Evolutionary conservation across 2,797 vertebrate genomes (phyloP).

Genomic region (Sebastiscus albofasciatus): DNA sequence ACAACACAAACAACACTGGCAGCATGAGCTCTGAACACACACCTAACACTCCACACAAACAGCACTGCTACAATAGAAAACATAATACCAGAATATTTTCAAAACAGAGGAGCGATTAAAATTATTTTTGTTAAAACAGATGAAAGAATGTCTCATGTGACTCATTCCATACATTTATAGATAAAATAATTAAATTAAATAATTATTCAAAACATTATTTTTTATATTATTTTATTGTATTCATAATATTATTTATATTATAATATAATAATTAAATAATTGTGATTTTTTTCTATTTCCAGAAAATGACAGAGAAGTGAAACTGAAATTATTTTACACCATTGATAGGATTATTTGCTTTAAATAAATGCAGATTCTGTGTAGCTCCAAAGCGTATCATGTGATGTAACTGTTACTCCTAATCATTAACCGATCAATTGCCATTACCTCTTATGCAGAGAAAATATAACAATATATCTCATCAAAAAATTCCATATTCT

Average conservation of each 20-base stretch:
- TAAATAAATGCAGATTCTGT: background rate
- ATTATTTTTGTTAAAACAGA: background rate
- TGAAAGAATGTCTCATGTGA: background rate
- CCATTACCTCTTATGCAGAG: background rate
- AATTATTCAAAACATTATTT: too few relatives aligned
- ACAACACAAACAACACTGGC: conserved; percentile 3
- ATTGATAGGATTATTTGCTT: background rate
- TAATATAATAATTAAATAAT: background rate
- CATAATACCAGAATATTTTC: background rate
- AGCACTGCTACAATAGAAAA: background rate
- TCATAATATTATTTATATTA: too few relatives aligned
- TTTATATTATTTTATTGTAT: too few relatives aligned
- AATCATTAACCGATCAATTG: background rate
- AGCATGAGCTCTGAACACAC: conserved; percentile 12
- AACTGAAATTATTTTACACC: background rate
- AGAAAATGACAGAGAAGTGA: background rate
- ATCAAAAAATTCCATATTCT: background rate
- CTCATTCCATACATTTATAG: background rate
- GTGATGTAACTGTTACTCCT: background rate
- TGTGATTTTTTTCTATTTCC: background rate
- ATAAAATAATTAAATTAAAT: too few relatives aligned
- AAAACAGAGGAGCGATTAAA: too few relatives aligned
- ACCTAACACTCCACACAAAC: background rate
- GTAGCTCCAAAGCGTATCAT: background rate
- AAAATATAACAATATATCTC: background rate